Evolutionary conservation across 2,888 invertebrate species (phyloP).

Genomic region (Tetranychus truncatus): DNA sequence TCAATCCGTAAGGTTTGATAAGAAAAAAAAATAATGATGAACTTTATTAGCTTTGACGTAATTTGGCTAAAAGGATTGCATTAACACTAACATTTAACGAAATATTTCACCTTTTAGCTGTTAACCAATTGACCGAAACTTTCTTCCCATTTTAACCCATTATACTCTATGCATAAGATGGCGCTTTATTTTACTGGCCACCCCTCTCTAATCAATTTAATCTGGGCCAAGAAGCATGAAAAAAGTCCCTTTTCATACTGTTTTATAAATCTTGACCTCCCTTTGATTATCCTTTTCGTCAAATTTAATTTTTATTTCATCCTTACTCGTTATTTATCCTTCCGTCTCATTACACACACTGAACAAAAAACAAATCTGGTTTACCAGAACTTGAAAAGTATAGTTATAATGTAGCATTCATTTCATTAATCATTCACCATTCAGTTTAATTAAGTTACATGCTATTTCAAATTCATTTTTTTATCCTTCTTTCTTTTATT

Average conservation of each 20-base stretch:
- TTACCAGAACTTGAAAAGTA: not conserved
- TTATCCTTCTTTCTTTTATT: not conserved
- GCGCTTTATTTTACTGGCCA: not conserved
- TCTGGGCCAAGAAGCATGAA: not conserved
- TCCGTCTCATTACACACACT: not conserved
- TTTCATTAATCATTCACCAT: not conserved
- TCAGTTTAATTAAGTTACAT: not conserved
- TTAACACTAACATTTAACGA: not conserved
- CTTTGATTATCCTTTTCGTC: not conserved
- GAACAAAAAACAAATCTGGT: not conserved
- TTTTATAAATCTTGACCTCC: not conserved
- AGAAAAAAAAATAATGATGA: not conserved
- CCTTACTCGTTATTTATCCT: not conserved
- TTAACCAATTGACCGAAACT: not conserved
- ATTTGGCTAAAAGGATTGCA: not conserved
- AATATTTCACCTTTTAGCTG: not conserved
- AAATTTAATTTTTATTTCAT: not conserved
- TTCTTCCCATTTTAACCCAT: not conserved
- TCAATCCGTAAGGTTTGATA: not conserved
- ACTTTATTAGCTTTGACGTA: not conserved
- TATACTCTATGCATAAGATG: not conserved
- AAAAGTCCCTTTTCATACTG: too few relatives aligned
- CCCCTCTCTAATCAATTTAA: not conserved
- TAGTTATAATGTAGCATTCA: not conserved
- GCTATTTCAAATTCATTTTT: not conserved